Evolutionary conservation across 2,888 invertebrate species (phyloP).

Genomic region (Cephonodes hylas): DNA sequence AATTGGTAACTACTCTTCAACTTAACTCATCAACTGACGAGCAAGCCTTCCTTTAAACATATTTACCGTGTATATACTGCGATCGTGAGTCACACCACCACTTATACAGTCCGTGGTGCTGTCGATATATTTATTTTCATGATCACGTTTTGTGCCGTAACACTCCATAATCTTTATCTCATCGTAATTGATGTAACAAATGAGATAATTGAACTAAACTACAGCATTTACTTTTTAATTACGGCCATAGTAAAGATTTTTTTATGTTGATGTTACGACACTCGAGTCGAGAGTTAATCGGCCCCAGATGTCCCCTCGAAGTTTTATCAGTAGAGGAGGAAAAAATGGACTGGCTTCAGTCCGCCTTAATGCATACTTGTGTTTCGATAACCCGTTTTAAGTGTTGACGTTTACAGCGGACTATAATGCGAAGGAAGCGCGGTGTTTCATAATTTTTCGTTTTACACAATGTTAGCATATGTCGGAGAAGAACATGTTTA

Average conservation of each 20-base stretch:
- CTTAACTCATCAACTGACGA: constrained; percentile 24
- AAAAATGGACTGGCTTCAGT: constrained; percentile 53
- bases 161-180: constrained; percentile 38
- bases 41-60: constrained; percentile 31
- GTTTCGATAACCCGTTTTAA: constrained; percentile 45
- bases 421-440: constrained; percentile 26
- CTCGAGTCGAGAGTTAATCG: constrained; percentile 44
- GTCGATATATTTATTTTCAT: constrained; percentile 30
- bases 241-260: constrained; percentile 30
- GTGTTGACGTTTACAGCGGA: constrained; percentile 22
- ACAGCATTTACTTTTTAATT: constrained; percentile 32
- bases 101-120: constrained; percentile 24
- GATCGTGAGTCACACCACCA: constrained; percentile 34
- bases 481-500: constrained; percentile 42
- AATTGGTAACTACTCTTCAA: constrained; percentile 51
- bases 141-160: constrained; percentile 42
- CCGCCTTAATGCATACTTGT: constrained; percentile 41
- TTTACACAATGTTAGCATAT: constrained; percentile 47
- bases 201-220: constrained; percentile 40
- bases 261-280: constrained; percentile 44
- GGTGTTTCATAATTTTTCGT: constrained; percentile 36
- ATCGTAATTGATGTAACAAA: constrained; percentile 40
- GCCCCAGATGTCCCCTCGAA: constrained; percentile 60
- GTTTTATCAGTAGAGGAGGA: constrained; percentile 57
- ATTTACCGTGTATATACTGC: constrained; percentile 29